Conservation (phyloP, 2,113 vertebrate species). For the Lipophrys pholis region DNA sequence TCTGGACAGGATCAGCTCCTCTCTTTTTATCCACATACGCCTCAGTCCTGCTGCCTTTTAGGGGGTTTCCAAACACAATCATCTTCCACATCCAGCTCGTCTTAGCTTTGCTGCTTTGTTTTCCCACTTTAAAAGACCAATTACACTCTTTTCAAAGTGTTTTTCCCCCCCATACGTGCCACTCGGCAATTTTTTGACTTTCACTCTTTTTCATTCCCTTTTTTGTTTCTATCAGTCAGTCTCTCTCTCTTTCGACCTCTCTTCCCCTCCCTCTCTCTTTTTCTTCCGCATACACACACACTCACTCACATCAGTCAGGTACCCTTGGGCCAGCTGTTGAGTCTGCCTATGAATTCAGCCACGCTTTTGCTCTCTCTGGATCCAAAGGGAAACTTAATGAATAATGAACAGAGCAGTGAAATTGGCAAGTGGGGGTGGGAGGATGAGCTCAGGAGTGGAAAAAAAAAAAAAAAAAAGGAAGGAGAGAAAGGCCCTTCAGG, state of each 20-base stretch:
- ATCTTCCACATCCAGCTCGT: too few relatives aligned
- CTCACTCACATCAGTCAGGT: conserved; percentile 55
- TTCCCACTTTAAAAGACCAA: too few relatives aligned
- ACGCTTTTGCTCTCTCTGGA: conserved; percentile 63
- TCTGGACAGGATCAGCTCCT: too few relatives aligned
- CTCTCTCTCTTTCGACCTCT: conserved; percentile 18
- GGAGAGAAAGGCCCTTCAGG: conserved; percentile 62
- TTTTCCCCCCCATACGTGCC: too few relatives aligned
- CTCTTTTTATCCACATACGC: too few relatives aligned
- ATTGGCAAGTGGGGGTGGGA: conserved; percentile 34
- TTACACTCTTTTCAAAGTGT: too few relatives aligned
- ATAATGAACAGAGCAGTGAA: conserved; percentile 80
- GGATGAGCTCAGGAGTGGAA: conserved; percentile 32
- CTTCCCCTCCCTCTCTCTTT: neutral
- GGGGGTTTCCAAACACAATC: too few relatives aligned
- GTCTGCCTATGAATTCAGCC: conserved; percentile 70
- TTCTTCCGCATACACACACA: too few relatives aligned
- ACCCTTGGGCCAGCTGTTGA: conserved; percentile 72
- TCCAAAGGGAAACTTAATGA: conserved; percentile 81
- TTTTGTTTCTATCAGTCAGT: conserved; percentile 23
- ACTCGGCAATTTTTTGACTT: too few relatives aligned
- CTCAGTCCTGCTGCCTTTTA: too few relatives aligned
- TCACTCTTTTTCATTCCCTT: conserved; percentile 9
- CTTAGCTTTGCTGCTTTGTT: too few relatives aligned
- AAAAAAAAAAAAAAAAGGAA: conserved; percentile 14